phyloP scores from a whole-genome alignment of 2,888 invertebrate species.

The Griposia aprilina region DNA sequence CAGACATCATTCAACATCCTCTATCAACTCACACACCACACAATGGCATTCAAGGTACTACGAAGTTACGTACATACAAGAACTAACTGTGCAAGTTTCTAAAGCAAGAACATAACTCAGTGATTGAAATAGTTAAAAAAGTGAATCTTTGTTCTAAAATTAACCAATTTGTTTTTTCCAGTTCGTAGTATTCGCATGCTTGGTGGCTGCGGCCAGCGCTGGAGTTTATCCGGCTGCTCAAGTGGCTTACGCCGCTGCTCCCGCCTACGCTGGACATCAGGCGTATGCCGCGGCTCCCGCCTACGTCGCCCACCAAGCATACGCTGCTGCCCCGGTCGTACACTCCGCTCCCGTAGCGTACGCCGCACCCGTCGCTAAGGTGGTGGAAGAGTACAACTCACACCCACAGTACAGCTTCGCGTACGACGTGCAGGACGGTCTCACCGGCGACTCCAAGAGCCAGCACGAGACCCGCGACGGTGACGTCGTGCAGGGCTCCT shows the following conservation, averaged over 20 bases:
- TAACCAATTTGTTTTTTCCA: slow-evolving; percentile 71
- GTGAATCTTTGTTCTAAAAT: slow-evolving; percentile 6
- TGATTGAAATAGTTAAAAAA: slow-evolving; percentile 12
- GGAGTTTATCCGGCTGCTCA: slow-evolving; percentile 79
- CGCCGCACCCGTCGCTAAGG: slow-evolving; percentile 74
- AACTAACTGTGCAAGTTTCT: slow-evolving; percentile 9
- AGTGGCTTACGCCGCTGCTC: slow-evolving; percentile 69
- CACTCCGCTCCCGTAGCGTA: slow-evolving; percentile 76
- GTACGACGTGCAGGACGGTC: slow-evolving; percentile 90
- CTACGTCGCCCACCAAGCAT: slow-evolving; percentile 66
- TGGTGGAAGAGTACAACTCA: slow-evolving; percentile 80
- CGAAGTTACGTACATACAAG: slow-evolving; percentile 7
- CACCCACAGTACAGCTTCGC: slow-evolving; percentile 87
- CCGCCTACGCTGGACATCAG: slow-evolving; percentile 67
- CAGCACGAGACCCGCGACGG: slow-evolving; percentile 87
- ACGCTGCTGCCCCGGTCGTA: slow-evolving; percentile 73
- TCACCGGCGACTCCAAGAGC: slow-evolving; percentile 87
- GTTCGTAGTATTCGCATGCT: slow-evolving; percentile 83
- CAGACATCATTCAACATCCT: slow-evolving; percentile 85
- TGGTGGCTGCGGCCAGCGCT: slow-evolving; percentile 83
- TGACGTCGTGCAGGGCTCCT: slow-evolving; percentile 88
- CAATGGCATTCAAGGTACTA: slow-evolving; percentile 89
- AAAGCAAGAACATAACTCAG: slow-evolving; percentile 1
- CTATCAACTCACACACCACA: slow-evolving; percentile 79
- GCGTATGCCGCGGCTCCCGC: slow-evolving; percentile 64